Evolutionary conservation across 2,888 invertebrate genomes (phyloP).

Genomic region (Muschampia plurimacula): DNA sequence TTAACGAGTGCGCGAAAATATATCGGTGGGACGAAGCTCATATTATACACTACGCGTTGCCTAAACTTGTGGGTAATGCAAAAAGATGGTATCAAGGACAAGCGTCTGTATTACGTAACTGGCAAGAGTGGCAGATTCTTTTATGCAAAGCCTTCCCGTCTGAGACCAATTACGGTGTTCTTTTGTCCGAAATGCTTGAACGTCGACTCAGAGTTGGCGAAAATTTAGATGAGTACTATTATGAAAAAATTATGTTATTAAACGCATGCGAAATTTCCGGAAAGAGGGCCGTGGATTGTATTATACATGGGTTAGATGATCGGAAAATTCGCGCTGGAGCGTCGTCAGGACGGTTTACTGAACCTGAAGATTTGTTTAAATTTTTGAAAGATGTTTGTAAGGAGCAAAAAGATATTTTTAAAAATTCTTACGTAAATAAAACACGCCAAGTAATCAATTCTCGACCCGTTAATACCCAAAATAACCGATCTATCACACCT

Average conservation of each 20-base stretch:
- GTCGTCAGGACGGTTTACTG: not conserved
- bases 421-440: constrained; percentile 9
- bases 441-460: not conserved
- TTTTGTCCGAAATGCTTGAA: not conserved
- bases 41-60: not conserved
- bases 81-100: constrained; percentile 5
- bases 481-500: constrained; percentile 1
- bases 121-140: not conserved
- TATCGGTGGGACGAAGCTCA: not conserved
- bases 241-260: constrained; percentile 7
- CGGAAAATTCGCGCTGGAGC: not conserved
- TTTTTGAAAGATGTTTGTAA: constrained; percentile 11
- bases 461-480: constrained; percentile 7
- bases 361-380: constrained; percentile 3
- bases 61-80: not conserved
- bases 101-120: not conserved
- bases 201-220: not conserved
- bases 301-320: not conserved
- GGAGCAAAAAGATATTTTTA: constrained; percentile 17
- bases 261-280: not conserved
- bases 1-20: not conserved
- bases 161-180: not conserved
- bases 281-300: not conserved
- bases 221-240: not conserved
- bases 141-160: not conserved